Base-by-base conservation (phyloP, 2,797 vertebrate species). In the Rhinatrema bivittatum region DNA sequence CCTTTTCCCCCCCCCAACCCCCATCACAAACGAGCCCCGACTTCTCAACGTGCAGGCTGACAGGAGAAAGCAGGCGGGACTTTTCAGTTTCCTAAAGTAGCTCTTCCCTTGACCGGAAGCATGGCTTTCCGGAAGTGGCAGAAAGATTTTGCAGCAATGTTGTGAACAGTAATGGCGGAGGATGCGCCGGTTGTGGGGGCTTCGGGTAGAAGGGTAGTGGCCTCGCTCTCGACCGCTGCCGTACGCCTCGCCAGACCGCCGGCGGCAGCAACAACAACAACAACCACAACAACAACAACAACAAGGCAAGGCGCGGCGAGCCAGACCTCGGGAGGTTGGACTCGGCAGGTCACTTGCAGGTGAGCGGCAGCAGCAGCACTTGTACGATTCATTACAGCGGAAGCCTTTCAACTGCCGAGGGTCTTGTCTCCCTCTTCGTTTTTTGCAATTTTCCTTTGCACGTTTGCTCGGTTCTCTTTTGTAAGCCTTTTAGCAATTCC, bases 91-190 rank as follows among this genome's bases (percentile, higher is more conserved):
- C 20, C 8, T 6, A 16, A 14, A 27, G 18, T 22, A 37, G 49
- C 41, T 24, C 33, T 50, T 51, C 11, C 47, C 54, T 46, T 46
- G 33, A 35, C 65, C 73, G 78, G 80, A 81, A 81, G 72, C 65
- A 72, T 74, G 72, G 45, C 55, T 68, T 65, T 65, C 83, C 85
- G 86, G 88, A 87, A 90, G 78, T 89, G 93, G 92, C 91, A 89
- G 87, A 63, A 66, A n/a, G n/a, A 69, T 69, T 60, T 53, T 66
- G 79, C 75, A 54, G 69, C 62, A 80, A 74, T 75, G 90, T 92
- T 89, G 91, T 94, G 93, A 95, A 95, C 91, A 93, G 90, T 85
- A 82, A 97, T 94, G 92, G 93, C 92, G 88, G 93, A 94, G 90
- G 92, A 92, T 87, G 91, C 89, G 75, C 88, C 86, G 74, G 79